Percentiles rank a stretch among this genome's conserved stretches.
Evolutionary conservation across 1,140 invertebrate species (phyloP).

Genomic region (Habropoda laboriosa): DNA sequence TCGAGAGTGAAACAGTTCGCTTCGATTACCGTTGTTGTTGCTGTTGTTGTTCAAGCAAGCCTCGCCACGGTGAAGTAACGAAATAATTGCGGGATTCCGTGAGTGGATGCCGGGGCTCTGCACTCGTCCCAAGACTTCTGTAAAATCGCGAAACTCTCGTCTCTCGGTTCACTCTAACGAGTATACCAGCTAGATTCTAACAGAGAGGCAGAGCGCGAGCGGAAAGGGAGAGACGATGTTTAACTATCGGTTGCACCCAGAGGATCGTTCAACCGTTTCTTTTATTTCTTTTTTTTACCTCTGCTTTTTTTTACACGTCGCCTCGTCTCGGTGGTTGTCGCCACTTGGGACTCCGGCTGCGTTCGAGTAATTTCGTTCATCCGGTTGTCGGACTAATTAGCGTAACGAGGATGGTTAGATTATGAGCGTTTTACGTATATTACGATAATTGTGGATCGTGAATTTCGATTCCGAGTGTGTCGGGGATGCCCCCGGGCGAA

Average conservation of each 20-base stretch:
- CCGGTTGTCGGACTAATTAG: background rate
- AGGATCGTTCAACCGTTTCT: background rate
- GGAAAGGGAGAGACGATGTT: background rate
- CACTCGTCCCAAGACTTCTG: background rate
- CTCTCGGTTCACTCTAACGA: background rate
- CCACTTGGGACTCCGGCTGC: background rate
- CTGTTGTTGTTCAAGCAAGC: no score
- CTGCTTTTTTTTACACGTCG: background rate
- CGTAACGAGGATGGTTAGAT: background rate
- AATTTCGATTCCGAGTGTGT: background rate
- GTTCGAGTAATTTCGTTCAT: background rate
- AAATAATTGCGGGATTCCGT: constrained; percentile 3
- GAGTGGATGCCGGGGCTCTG: background rate
- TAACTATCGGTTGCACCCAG: background rate
- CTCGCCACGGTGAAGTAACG: no score
- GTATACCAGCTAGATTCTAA: background rate
- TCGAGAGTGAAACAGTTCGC: background rate
- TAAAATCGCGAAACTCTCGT: background rate
- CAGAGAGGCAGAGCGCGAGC: background rate
- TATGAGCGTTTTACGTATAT: background rate
- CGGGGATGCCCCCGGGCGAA: background rate
- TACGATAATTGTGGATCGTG: background rate
- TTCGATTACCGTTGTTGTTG: background rate
- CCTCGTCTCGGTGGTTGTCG: no score
- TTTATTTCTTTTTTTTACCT: background rate